A percentile compares a stretch with the other conserved stretches of the same genome.
These are phyloP conservation scores for Ormyrus thymus DNA, from an alignment of 2,888 invertebrate species.

Conservation along the genomic window DNA sequence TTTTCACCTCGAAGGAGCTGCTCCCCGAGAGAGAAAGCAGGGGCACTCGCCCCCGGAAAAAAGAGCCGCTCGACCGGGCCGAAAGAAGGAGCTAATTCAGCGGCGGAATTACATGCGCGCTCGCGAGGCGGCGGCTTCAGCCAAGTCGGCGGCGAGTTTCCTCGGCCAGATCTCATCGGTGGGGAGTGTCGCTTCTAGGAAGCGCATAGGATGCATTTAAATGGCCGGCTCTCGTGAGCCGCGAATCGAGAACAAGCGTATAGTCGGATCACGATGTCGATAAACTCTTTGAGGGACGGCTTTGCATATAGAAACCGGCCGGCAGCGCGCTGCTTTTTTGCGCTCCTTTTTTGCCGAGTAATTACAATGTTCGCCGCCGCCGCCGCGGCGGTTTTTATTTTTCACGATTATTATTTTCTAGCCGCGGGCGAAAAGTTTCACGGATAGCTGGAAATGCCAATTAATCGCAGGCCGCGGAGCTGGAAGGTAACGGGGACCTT, in stretches of 20 bases:
- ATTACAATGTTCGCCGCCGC: slow-evolving; percentile 12
- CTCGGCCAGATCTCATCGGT: slow-evolving; percentile 63
- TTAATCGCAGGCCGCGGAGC: background rate
- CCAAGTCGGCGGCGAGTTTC: slow-evolving; percentile 51
- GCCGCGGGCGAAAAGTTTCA: slow-evolving; percentile 22
- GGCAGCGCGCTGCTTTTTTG: background rate
- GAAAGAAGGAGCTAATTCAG: too few relatives aligned
- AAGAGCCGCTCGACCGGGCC: background rate
- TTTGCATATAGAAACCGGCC: slow-evolving; percentile 49
- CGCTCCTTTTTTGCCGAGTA: slow-evolving; percentile 6
- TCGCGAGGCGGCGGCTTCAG: background rate
- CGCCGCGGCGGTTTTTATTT: slow-evolving; percentile 14
- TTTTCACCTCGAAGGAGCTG: background rate
- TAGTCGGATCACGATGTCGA: slow-evolving; percentile 53
- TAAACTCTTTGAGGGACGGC: slow-evolving; percentile 54
- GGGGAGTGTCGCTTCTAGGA: slow-evolving; percentile 68
- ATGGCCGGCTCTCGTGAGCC: slow-evolving; percentile 59
- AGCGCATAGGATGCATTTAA: slow-evolving; percentile 63
- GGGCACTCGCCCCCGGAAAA: slow-evolving; percentile 4
- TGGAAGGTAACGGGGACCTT: too few relatives aligned
- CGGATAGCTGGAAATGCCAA: slow-evolving; percentile 9
- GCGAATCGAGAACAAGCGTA: slow-evolving; percentile 49
- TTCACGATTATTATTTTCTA: slow-evolving; percentile 36
- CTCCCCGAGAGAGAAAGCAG: background rate
- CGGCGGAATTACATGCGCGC: background rate